Evolutionary conservation across 35 echinoderm and acorn worm species (phyloP), one percentile per base, ranked within the genome.

Genomic region (Acanthaster planci): DNA sequence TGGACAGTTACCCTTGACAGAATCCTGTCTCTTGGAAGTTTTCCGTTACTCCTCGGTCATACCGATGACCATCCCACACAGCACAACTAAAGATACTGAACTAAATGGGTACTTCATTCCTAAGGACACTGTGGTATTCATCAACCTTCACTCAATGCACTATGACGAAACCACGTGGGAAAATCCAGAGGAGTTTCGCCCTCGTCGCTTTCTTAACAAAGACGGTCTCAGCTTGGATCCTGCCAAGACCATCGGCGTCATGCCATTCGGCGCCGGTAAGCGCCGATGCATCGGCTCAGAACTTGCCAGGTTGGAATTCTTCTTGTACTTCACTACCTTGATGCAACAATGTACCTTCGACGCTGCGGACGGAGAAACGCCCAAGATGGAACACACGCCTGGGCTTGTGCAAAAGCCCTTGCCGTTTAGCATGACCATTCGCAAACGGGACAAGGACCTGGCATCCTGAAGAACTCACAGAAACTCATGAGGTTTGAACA

Each of bases 61-160:
- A 40, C 79, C 94, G 27, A 77, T 89, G 18, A 39, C 83, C 14
- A 82, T 93, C 17, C 94, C 94, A 4, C 94, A 97, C 76, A 76
- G 56, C 23, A 93, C 94, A 0, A 90, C 87, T 0, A 42, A 60
- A 6, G 90, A 92, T 51, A 97, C 94, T 8, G 55, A 67, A 26
- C 86, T 97, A 1, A 67, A 81, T 7, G 93, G 84, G 0, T 97
- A 87, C 51, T 95, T 87, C 78, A 89, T 93, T 57, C 90, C 90
- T 18, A 92, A 93, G 26, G 90, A 90, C 52, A 93, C 87, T 0
- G 80, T 93, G 6, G 87, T 97, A 8, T 87, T 93, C 40, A 78
- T 87, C 27, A 97, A 93, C 42, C 56, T 97, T 10, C 87, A 92
- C 53, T 97, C 94, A 1, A 83, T 88, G 16, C 64, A 89, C 42